Conservation (phyloP, 1,140 invertebrate species). For the Tetragnatha versicolor region DNA sequence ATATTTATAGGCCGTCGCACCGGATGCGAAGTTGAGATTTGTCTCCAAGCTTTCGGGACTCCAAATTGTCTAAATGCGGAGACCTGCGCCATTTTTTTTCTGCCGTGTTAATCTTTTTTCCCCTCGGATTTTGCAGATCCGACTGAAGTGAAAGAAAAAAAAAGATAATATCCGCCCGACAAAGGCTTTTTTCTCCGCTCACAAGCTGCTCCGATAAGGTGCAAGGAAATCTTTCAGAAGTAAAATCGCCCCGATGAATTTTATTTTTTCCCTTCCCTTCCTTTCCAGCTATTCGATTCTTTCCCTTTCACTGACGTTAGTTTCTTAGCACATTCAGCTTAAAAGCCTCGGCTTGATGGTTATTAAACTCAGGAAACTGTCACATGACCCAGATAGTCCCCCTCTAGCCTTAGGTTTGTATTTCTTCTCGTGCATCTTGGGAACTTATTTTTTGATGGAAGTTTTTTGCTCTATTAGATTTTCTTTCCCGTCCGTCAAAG, state of each 20-base stretch:
- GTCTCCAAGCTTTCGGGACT: constrained; percentile 17
- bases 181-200: background rate
- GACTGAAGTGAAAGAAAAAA: background rate
- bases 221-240: constrained; percentile 50
- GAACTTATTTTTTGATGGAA: constrained; percentile 8
- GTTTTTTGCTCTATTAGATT: too few relatives aligned
- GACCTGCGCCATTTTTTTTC: background rate
- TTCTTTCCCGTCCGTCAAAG: background rate
- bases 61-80: constrained; percentile 40
- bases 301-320: constrained; percentile 25
- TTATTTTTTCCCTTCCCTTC: background rate
- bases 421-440: constrained; percentile 1
- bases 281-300: background rate
- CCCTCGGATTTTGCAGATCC: background rate
- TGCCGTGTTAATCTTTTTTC: constrained; percentile 7
- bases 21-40: constrained; percentile 20
- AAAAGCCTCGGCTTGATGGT: constrained; percentile 34
- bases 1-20: constrained; percentile 40
- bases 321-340: constrained; percentile 17
- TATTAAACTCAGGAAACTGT: constrained; percentile 45
- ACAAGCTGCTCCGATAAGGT: constrained; percentile 39
- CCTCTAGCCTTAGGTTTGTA: background rate
- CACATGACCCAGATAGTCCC: constrained; percentile 7
- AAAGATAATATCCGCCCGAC: constrained; percentile 13
- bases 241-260: constrained; percentile 17